These are phyloP conservation scores for Liparis tanakae DNA, from an alignment of 2,797 vertebrate genomes.

Conservation along the genomic window DNA sequence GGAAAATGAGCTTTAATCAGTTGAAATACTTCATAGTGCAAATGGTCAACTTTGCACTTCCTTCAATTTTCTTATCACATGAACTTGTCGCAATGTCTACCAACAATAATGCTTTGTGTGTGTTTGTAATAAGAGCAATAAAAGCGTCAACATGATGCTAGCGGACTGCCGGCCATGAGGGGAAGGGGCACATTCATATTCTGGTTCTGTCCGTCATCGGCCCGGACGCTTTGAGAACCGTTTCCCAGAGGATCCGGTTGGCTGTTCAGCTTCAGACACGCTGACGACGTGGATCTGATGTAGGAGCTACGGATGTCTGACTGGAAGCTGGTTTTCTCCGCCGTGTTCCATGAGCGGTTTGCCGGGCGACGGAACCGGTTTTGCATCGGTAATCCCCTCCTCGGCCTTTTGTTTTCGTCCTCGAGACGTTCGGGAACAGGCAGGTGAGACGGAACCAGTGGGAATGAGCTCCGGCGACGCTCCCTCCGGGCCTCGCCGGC, in stretches of 20 bases:
- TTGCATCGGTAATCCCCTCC: background rate
- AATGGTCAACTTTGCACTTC: slow-evolving; percentile 55
- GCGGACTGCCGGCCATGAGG: slow-evolving; percentile 31
- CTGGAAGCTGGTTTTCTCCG: slow-evolving; percentile 14
- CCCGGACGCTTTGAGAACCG: too few species aligned
- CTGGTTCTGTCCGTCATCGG: slow-evolving; percentile 12
- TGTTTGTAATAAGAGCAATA: slow-evolving; percentile 47
- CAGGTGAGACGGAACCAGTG: slow-evolving; percentile 7
- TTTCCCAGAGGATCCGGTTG: slow-evolving; percentile 47
- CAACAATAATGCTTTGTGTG: slow-evolving; percentile 59
- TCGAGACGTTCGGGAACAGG: background rate
- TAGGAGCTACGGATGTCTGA: slow-evolving; percentile 1
- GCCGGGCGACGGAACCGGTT: background rate
- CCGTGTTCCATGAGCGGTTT: slow-evolving; percentile 8
- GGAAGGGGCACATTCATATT: slow-evolving; percentile 55
- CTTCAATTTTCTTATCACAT: slow-evolving; percentile 61
- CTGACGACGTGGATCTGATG: slow-evolving; percentile 45
- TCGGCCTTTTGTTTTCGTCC: slow-evolving; percentile 19
- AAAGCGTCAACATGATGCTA: slow-evolving; percentile 56
- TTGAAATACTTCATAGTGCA: background rate
- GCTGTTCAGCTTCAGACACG: slow-evolving; percentile 34
- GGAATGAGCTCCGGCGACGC: slow-evolving; percentile 13
- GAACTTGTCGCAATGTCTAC: slow-evolving; percentile 37
- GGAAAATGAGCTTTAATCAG: slow-evolving; percentile 33
- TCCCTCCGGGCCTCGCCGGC: slow-evolving; percentile 19